Conservation (phyloP, 2,797 vertebrate genomes). For the Carapus acus region DNA sequence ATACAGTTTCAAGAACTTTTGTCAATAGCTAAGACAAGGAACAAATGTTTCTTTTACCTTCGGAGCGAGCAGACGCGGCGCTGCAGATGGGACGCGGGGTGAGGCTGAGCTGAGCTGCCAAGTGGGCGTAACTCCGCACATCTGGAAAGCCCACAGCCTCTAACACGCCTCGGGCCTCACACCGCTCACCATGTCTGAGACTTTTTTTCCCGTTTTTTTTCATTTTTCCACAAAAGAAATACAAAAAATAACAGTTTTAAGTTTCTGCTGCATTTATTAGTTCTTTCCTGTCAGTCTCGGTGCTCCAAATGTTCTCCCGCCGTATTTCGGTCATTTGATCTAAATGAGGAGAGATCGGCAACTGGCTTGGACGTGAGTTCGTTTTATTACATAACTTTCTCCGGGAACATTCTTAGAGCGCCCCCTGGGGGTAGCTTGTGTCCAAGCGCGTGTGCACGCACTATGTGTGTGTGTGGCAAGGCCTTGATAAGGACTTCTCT, state of each 20-base stretch:
- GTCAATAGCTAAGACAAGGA: no score
- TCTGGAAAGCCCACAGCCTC: conserved; percentile 9
- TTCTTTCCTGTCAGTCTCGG: no score
- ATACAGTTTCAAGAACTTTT: no score
- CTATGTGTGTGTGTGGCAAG: not conserved
- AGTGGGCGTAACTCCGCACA: conserved; percentile 17
- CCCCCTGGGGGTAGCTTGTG: conserved; percentile 28
- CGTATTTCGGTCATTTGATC: no score
- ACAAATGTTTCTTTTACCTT: conserved; percentile 12
- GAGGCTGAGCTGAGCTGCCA: not conserved
- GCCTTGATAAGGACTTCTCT: conserved; percentile 2
- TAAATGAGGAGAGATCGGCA: not conserved
- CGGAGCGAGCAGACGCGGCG: no score
- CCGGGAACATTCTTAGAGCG: not conserved
- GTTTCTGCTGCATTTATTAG: no score
- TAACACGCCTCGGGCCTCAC: no score
- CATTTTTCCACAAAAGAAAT: no score
- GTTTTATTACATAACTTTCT: not conserved
- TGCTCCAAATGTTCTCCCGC: no score
- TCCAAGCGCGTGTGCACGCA: not conserved
- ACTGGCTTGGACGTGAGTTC: not conserved
- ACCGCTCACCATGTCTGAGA: no score
- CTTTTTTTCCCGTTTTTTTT: no score
- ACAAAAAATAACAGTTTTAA: no score
- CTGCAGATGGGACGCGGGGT: not conserved